Base-by-base conservation (phyloP, 1,140 invertebrate genomes). In the Nephila pilipes region DNA sequence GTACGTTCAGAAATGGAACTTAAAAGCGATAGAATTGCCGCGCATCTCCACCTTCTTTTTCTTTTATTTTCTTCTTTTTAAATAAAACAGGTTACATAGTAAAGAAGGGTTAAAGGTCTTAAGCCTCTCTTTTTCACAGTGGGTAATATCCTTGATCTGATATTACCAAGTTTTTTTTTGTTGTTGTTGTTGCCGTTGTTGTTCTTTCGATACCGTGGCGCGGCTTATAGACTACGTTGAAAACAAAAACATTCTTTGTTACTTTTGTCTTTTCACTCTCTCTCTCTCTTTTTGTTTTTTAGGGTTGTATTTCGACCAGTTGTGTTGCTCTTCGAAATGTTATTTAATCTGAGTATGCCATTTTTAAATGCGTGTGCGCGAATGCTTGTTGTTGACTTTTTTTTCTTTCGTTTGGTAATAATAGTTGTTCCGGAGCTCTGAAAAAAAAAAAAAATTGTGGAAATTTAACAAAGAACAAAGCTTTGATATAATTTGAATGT, bases 11-110 rank as follows among this genome's bases (percentile, higher is more conserved):
- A 32, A 32, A 6, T 32, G 69, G 29, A 36, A 75, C 29, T 36
- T 18, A 29, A 32, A 14, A 29, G 25, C 69, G 18, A 36, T 32
- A 75, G 69, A 29, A 75, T 36, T 75, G 32, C 14, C 69, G 3
- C 32, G 14, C 29, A 75, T 75, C 69, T 75, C 69, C 69, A 75
- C 69, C 69, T 46, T 46, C 69, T 16, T 75, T 75, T 25, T 29
- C 69, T 3, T 10, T 46, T 25, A 16, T 32, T 75, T 75, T 75
- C 69, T 75, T 75, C 69, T 75, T 75, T 75, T 75, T 32, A 75
- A 75, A 75, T 75, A 16, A 75, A 75, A 75, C 69, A 75, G 69
- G 69, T 75, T 75, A 75, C 69, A 75, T 75, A 75, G 69, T 75
- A 75, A 75, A 18, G 69, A 75, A 75, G 29, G 69, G 29, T 75